phyloP scores from a whole-genome alignment of 2,797 vertebrate genomes.

The Chloroceryle amazona region DNA sequence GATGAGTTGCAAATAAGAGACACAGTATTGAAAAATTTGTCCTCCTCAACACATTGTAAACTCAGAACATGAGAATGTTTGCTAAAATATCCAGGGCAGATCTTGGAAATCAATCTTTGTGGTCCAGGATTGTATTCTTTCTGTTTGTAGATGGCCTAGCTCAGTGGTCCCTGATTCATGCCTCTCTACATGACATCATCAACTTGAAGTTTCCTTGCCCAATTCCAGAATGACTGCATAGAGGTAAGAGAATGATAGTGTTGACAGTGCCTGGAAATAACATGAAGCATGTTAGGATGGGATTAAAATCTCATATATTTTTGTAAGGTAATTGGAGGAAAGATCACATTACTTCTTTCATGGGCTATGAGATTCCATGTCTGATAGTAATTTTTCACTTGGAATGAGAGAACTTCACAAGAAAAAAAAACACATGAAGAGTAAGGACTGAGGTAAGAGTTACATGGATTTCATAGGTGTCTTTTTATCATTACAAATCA shows the following conservation, averaged over 20 bases:
- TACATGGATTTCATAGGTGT: background rate
- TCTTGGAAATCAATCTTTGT: background rate
- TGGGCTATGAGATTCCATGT: background rate
- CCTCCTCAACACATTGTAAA: background rate
- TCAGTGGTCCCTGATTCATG: background rate
- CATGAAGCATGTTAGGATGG: background rate
- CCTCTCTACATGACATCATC: fast-evolving
- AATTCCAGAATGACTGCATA: background rate
- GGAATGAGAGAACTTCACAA: background rate
- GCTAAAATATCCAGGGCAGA: background rate
- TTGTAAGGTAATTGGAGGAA: background rate
- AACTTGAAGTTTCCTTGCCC: background rate
- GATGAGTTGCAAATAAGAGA: background rate
- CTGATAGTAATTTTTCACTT: background rate
- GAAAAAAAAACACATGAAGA: background rate
- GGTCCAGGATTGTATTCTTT: background rate
- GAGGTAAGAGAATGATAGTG: background rate
- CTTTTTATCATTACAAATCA: background rate
- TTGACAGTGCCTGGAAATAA: background rate
- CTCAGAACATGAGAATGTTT: background rate
- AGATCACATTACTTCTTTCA: background rate
- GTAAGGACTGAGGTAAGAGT: background rate
- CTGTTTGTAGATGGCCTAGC: background rate
- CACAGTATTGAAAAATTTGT: background rate
- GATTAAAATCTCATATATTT: background rate